Evolutionary conservation across 2,113 vertebrate species (phyloP).

Genomic region (Patagioenas fasciata): DNA sequence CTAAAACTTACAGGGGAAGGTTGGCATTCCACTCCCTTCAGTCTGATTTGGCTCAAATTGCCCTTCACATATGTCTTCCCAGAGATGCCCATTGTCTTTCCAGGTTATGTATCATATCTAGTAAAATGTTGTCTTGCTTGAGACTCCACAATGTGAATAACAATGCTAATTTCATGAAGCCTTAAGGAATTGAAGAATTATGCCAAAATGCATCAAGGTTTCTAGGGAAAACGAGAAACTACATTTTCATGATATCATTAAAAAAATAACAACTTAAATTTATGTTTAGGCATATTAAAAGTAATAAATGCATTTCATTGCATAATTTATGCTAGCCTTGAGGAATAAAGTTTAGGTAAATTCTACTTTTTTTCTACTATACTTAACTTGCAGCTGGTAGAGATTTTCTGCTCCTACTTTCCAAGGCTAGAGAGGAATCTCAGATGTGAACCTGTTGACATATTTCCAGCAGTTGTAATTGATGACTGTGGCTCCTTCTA

Average conservation of each 20-base stretch:
- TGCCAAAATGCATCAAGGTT: neutral
- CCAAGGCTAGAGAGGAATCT: neutral
- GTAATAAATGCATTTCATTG: neutral
- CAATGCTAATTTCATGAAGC: neutral
- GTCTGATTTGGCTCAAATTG: neutral
- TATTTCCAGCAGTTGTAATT: slow-evolving; percentile 5
- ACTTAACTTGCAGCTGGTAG: neutral
- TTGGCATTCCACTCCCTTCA: neutral
- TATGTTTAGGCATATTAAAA: neutral
- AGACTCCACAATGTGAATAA: neutral
- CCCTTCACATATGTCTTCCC: neutral
- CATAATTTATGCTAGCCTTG: neutral
- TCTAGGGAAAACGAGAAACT: neutral
- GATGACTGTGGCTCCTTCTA: neutral
- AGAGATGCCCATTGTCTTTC: neutral
- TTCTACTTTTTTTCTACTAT: neutral
- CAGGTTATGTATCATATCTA: no score
- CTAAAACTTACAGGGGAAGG: neutral
- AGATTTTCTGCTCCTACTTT: neutral
- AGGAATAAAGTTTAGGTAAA: neutral
- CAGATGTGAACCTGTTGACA: neutral
- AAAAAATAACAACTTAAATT: neutral
- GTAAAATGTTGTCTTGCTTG: neutral
- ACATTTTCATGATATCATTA: neutral
- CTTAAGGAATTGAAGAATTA: neutral